Evolutionary conservation across 2,797 vertebrate species (phyloP).

Genomic region (Philypnodon macrostomus): DNA sequence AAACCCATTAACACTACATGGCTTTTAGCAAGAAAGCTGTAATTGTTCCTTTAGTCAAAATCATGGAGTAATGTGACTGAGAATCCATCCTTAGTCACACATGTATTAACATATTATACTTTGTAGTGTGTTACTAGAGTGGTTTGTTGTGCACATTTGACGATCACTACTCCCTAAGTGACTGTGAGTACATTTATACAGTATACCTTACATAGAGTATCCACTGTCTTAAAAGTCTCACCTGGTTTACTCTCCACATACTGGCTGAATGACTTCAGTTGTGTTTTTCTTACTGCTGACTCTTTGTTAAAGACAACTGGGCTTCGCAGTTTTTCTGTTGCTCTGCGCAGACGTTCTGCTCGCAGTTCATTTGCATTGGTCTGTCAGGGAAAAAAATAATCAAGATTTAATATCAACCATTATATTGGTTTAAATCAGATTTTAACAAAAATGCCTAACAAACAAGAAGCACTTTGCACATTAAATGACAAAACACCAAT

Average conservation of each 20-base stretch:
- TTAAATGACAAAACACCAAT: no score
- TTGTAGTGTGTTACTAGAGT: neutral
- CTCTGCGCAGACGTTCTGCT: slow-evolving; percentile 86
- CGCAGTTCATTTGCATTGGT: slow-evolving; percentile 87
- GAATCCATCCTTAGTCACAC: neutral
- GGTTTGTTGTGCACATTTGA: neutral
- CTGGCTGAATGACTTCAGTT: slow-evolving; percentile 98
- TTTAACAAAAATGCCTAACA: neutral
- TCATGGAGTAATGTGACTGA: neutral
- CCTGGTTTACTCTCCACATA: slow-evolving; percentile 95
- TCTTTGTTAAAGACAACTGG: slow-evolving; percentile 96
- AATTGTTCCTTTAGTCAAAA: neutral
- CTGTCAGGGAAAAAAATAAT: slow-evolving; percentile 61
- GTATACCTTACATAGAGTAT: slow-evolving; percentile 30
- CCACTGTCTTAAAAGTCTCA: slow-evolving; percentile 54
- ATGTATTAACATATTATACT: no score
- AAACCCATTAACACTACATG: neutral
- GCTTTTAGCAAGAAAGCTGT: neutral
- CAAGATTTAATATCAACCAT: neutral
- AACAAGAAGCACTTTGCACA: no score
- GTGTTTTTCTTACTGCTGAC: slow-evolving; percentile 92
- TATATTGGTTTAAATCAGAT: no score
- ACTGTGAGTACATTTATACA: no score
- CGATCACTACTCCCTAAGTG: slow-evolving; percentile 9
- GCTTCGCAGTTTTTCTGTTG: slow-evolving; percentile 87